Evolutionary conservation across 2,113 vertebrate species (phyloP), one percentile per base, ranked within the genome.

Genomic region (Trematocara marginatum): DNA sequence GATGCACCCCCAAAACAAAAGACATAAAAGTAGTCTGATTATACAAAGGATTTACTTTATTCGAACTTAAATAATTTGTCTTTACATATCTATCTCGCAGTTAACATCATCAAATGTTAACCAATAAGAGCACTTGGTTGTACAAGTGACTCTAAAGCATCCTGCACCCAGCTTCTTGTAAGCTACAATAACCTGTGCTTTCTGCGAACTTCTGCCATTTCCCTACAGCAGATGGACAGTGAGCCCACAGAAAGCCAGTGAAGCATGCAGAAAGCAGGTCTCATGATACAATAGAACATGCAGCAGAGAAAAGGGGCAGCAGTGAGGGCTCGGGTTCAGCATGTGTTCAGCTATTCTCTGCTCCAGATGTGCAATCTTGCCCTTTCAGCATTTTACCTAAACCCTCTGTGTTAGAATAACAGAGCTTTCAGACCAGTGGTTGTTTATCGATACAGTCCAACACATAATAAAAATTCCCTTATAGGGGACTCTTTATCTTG

Each of bases 201-300:
- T 91, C 81, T 61, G 78, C 31, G 23, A 53, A 38, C 47, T 59
- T 80, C 45, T 86, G 80, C 52, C 34, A 34, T 89, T 56, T 95
- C 91, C 92, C 92, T 64, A 10, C 78, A 95, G 92, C 95, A 95
- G 92, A 94, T 88, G 92, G 93, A 87, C 93, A 92, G 92, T 95
- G 95, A 95, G 93, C 90, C 94, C 92, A 86, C 92, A 94, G 93
- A 94, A 92, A 94, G 91, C 90, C 90, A 90, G 81, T 91, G 90
- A 90, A 93, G 93, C 92, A 89, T 91, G 92, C 88, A 92, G 92
- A 90, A 88, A 66, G 35, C 93, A 76, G 71, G 61, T 92, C 92
- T 0, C 7, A 93, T 49, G 85, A 80, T 87, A 57, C 88, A 82
- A 84, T 9, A 38, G 76, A 79, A 93, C 95, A 94, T 94, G 92